phyloP scores from a whole-genome alignment of 53 echinoderm and acorn worm genomes.

The Henricia sp. region DNA sequence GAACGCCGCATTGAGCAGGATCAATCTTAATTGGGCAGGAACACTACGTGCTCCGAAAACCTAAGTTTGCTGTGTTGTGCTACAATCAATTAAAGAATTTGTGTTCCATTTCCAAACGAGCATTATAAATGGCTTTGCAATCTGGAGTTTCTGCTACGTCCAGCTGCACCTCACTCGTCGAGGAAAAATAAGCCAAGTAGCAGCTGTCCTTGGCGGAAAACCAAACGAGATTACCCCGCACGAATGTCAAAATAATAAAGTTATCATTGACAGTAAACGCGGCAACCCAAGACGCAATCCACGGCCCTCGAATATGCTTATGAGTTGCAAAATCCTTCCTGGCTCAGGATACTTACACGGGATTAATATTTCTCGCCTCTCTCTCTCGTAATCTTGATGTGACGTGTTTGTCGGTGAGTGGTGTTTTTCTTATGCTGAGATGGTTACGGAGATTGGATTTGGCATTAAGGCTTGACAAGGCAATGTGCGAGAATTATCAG shows the following conservation, averaged over 20 bases:
- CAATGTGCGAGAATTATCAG: background rate
- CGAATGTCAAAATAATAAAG: conserved; percentile 34
- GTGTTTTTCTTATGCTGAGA: background rate
- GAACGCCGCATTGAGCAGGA: no score
- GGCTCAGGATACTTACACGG: conserved; percentile 26
- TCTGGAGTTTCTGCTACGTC: conserved; percentile 24
- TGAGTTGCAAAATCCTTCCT: conserved; percentile 30
- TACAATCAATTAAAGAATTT: no score
- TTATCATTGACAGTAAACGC: conserved; percentile 20
- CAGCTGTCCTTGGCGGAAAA: background rate
- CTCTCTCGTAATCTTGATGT: conserved; percentile 43
- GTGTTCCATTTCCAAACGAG: no score
- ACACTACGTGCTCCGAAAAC: no score
- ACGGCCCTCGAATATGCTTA: conserved; percentile 43
- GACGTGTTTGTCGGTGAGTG: background rate
- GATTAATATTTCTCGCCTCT: conserved; percentile 34
- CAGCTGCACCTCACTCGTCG: background rate
- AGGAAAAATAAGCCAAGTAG: background rate
- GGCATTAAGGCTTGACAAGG: background rate
- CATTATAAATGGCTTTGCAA: no score
- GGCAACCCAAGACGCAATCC: background rate
- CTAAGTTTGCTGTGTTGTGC: no score
- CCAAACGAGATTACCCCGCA: conserved; percentile 17
- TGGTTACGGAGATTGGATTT: conserved; percentile 38
- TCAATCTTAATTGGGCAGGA: no score